Conservation (phyloP, 2,113 vertebrate species). For the Rattus rattus region DNA sequence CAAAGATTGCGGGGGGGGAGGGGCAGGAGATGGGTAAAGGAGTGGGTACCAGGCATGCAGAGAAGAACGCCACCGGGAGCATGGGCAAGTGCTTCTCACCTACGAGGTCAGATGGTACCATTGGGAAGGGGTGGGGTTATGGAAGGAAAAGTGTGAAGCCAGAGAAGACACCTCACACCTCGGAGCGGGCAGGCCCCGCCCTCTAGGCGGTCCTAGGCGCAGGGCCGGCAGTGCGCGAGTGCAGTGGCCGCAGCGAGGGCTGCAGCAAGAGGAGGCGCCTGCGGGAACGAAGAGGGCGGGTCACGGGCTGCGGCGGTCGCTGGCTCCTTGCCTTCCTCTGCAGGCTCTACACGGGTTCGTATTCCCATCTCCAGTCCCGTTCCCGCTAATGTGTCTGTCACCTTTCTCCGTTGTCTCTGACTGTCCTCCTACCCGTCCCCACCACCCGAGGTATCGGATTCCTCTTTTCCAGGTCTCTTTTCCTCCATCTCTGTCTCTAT, state of each 20-base stretch:
- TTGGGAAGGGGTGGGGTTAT: not conserved
- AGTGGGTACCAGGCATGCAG: not conserved
- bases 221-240: not conserved
- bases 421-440: slow-evolving; percentile 72
- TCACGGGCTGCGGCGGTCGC: slow-evolving; percentile 48
- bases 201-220: not conserved
- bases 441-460: not conserved
- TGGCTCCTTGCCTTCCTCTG: slow-evolving; percentile 58
- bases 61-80: not conserved
- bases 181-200: not conserved
- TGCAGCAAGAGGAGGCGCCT: slow-evolving; percentile 74
- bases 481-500: not conserved
- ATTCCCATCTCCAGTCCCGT: slow-evolving; percentile 1
- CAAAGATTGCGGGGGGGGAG: not conserved
- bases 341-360: slow-evolving; percentile 60
- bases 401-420: slow-evolving; percentile 32
- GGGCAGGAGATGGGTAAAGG: not conserved
- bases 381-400: slow-evolving; percentile 51
- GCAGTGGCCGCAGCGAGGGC: slow-evolving; percentile 81
- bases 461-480: slow-evolving; percentile 18
- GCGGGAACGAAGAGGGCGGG: slow-evolving; percentile 57
- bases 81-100: not conserved
- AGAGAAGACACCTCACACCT: not conserved
- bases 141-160: not conserved
- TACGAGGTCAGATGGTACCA: not conserved